phyloP scores from a whole-genome alignment of 2,797 vertebrate genomes.

The Syngnathus acus region DNA sequence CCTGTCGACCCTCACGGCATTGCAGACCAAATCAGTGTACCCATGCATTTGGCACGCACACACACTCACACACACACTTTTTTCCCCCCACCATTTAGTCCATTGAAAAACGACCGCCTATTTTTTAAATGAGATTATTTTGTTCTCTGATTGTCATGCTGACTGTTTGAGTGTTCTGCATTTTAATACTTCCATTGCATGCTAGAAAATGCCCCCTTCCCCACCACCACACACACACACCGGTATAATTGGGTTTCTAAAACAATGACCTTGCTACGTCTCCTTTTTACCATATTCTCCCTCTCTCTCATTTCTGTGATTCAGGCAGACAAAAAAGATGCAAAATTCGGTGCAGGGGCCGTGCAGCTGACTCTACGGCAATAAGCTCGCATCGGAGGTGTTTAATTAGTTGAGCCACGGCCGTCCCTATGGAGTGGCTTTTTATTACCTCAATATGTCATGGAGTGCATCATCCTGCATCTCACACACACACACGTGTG shows the following conservation, averaged over 20 bases:
- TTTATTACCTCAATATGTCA: slow-evolving; percentile 78
- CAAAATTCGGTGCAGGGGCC: slow-evolving; percentile 49
- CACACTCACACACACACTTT: slow-evolving; percentile 5
- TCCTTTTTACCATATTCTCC: background rate
- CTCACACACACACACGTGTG: slow-evolving; percentile 5
- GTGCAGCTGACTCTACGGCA: slow-evolving; percentile 57
- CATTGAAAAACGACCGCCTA: background rate
- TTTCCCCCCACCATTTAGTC: no score
- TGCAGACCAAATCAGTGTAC: slow-evolving; percentile 47
- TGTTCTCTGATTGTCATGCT: slow-evolving; percentile 7
- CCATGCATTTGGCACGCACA: slow-evolving; percentile 39
- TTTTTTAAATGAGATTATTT: slow-evolving; percentile 1
- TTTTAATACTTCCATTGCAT: slow-evolving; percentile 42
- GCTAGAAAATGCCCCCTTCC: slow-evolving; percentile 36
- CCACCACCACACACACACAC: background rate
- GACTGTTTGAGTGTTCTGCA: slow-evolving; percentile 11
- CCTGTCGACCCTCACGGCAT: slow-evolving; percentile 38
- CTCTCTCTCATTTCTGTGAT: slow-evolving; percentile 24
- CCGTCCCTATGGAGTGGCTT: slow-evolving; percentile 62
- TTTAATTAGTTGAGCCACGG: slow-evolving; percentile 73
- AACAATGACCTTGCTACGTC: slow-evolving; percentile 57
- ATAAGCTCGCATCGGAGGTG: slow-evolving; percentile 66
- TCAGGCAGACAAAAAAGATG: slow-evolving; percentile 41
- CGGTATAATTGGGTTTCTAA: slow-evolving; percentile 38
- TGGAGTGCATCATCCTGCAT: slow-evolving; percentile 45